phyloP scores from a whole-genome alignment of 2,113 vertebrate genomes.

The Protobothrops mucrosquamatus region DNA sequence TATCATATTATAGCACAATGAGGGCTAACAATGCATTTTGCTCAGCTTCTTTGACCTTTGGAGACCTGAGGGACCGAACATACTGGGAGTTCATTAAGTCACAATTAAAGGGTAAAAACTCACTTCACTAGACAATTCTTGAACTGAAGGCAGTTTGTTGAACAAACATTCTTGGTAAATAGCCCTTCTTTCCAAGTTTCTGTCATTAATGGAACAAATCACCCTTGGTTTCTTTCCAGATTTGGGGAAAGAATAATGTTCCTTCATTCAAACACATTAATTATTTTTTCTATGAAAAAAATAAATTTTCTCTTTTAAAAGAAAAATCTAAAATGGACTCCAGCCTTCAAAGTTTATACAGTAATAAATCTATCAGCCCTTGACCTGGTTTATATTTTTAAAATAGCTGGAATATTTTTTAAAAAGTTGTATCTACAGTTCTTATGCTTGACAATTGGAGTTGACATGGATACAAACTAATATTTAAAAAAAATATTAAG shows the following conservation, averaged over 20 bases:
- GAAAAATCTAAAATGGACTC: not conserved
- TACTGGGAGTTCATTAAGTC: conserved; percentile 1
- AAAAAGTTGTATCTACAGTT: no score
- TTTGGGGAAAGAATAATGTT: not conserved
- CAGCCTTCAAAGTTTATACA: not conserved
- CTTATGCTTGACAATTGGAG: not conserved
- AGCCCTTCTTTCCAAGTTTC: not conserved
- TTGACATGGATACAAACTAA: not conserved
- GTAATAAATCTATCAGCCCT: not conserved
- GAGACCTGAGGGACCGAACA: conserved; percentile 10
- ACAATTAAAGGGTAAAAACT: conserved; percentile 13
- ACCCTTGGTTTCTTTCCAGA: not conserved
- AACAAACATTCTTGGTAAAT: conserved; percentile 21
- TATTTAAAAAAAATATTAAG: not conserved
- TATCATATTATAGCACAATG: conserved; percentile 13
- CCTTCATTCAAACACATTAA: not conserved
- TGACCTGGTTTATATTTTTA: not conserved
- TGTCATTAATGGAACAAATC: not conserved
- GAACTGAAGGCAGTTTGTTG: conserved; percentile 3
- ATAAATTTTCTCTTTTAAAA: not conserved
- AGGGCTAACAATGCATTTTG: conserved; percentile 13
- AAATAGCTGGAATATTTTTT: not conserved
- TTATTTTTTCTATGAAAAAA: not conserved
- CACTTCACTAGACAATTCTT: conserved; percentile 4
- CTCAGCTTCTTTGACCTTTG: conserved; percentile 21